Evolutionary conservation across 2,888 invertebrate species (phyloP), one percentile per base, ranked within the genome.

Genomic region (Patella depressa): DNA sequence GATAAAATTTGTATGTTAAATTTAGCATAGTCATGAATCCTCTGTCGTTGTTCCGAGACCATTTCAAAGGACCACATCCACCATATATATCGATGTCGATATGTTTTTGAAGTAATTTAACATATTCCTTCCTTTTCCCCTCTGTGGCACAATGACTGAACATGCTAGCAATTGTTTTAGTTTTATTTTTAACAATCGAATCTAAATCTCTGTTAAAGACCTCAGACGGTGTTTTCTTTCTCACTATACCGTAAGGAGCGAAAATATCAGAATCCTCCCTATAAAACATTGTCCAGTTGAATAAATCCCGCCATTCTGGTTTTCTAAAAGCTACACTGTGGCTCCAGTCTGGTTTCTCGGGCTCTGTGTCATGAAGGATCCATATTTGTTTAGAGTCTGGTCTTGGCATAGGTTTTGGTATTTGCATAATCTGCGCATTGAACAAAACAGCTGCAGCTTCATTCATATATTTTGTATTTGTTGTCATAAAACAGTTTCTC

Each of bases 231-330:
- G 3, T 65, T 65, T 19, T 65, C 19, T 65, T 65, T 3, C n/a
- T 19, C n/a, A 65, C 19, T 15, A 65, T 9, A 2, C 65, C 65
- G 65, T 65, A 65, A 11, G 65, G 65, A 0, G n/a, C 65, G 65
- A 19, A 24, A 19, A 65, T 65, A 65, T 65, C 65, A 2, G 65
- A 65, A n/a, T 65, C 65, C 12, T 2, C 19, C 19, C 65, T 19
- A 19, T 65, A 65, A n/a, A n/a, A 65, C 65, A 65, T 65, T 65
- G 65, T 65, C 65, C 65, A 65, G 19, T 65, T 65, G n/a, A 65
- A 65, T 11, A 12, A 17, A 65, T 19, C 17, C 19, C 19, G n/a
- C 65, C 65, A 65, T 19, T 7, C 1, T n/a, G n/a, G 9, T 65
- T 19, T 65, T 45, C 45, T 45, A 24, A 65, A 65, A 24, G 19